Evolutionary conservation across 1,140 invertebrate species (phyloP).

Genomic region (Drosophila kohkoa): DNA sequence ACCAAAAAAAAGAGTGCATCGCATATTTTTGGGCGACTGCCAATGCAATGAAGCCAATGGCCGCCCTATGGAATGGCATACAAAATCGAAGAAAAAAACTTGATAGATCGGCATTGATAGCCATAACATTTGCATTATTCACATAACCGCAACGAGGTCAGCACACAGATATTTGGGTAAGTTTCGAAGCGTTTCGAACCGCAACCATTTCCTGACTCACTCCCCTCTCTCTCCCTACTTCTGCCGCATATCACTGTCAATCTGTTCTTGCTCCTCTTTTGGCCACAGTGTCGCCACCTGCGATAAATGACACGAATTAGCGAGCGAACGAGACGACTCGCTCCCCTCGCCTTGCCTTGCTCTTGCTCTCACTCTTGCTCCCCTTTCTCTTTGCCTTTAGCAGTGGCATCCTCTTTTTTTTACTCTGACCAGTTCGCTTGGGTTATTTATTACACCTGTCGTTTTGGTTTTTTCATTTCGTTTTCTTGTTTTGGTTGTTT

Average conservation of each 20-base stretch:
- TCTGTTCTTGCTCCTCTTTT: conserved; percentile 62
- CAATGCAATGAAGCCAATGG: conserved; percentile 29
- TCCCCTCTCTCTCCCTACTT: too few relatives aligned
- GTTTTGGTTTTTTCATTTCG: conserved; percentile 63
- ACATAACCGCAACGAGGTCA: conserved; percentile 66
- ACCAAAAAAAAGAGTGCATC: conserved; percentile 21
- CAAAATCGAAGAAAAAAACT: conserved; percentile 3
- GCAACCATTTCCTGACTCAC: conserved; percentile 66
- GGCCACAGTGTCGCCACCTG: conserved; percentile 69
- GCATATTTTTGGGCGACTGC: conserved; percentile 41
- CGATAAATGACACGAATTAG: conserved; percentile 80
- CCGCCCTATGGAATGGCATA: conserved; percentile 15
- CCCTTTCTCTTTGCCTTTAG: neutral
- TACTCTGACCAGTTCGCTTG: conserved; percentile 57
- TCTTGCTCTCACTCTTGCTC: neutral
- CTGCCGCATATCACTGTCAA: conserved; percentile 64
- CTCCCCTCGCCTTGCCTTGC: neutral
- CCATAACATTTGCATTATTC: conserved; percentile 28
- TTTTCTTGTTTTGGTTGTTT: conserved; percentile 43
- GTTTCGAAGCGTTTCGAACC: conserved; percentile 48
- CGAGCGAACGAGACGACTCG: conserved; percentile 47
- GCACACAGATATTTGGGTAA: conserved; percentile 61
- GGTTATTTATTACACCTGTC: conserved; percentile 83
- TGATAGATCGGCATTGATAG: conserved; percentile 43
- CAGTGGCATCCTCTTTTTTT: conserved; percentile 11